Conservation (phyloP, 2,888 invertebrate genomes). For the Shargacucullia verbasci region DNA sequence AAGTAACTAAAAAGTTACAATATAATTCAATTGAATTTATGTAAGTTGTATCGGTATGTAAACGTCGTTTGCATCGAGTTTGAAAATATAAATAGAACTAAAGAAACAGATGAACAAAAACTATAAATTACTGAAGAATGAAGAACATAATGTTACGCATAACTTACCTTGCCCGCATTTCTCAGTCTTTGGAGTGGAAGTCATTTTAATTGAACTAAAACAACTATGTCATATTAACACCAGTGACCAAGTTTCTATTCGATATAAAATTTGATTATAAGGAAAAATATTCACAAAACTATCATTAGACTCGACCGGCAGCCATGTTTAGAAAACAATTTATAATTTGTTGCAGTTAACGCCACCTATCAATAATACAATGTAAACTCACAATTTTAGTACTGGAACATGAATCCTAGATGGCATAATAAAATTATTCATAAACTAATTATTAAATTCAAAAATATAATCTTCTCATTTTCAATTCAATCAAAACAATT, state of each 20-base stretch:
- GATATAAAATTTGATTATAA: constrained; percentile 61
- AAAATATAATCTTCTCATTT: too few species aligned
- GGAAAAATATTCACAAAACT: constrained; percentile 75
- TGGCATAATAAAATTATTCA: constrained; percentile 8
- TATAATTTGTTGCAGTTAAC: constrained; percentile 47
- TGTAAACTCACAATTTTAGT: background rate
- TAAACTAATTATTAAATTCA: too few species aligned
- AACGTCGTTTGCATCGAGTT: constrained; percentile 27
- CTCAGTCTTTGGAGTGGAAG: constrained; percentile 87
- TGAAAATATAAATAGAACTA: constrained; percentile 50
- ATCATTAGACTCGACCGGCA: constrained; percentile 83
- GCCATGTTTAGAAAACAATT: constrained; percentile 83
- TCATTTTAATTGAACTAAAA: constrained; percentile 76
- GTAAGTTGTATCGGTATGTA: background rate
- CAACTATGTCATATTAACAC: constrained; percentile 82
- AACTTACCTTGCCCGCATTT: constrained; percentile 86
- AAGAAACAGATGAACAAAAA: constrained; percentile 49
- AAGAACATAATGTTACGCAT: constrained; percentile 63
- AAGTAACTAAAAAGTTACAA: too few species aligned
- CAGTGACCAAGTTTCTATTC: constrained; percentile 58
- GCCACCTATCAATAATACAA: constrained; percentile 52
- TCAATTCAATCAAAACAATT: too few species aligned
- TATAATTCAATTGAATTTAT: constrained; percentile 1
- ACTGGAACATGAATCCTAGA: constrained; percentile 9
- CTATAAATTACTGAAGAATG: constrained; percentile 19